phyloP scores from a whole-genome alignment of 2,113 vertebrate genomes.

The Chaetura pelagica region DNA sequence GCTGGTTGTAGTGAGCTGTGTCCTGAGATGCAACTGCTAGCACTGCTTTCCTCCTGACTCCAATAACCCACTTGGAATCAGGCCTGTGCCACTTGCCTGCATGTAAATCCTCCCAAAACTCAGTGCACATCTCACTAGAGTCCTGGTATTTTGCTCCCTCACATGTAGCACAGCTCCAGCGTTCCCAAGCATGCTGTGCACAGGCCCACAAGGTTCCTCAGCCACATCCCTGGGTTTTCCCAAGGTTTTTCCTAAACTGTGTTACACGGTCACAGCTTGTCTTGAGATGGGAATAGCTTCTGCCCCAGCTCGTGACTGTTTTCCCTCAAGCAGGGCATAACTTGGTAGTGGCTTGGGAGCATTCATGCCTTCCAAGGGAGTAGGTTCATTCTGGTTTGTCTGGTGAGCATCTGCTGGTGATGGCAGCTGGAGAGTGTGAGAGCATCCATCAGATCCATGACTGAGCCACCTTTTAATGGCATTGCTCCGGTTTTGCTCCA shows the following conservation, averaged over 20 bases:
- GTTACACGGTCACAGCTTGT: accelerated
- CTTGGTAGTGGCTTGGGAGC: accelerated
- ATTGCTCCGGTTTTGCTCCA: background rate
- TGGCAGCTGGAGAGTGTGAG: background rate
- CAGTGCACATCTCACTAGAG: accelerated
- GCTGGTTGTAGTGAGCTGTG: background rate
- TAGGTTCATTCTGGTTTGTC: accelerated
- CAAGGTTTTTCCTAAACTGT: accelerated
- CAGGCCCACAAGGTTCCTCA: background rate
- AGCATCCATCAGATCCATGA: accelerated
- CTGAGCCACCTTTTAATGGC: background rate
- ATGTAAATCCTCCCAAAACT: accelerated
- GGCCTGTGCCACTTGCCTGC: background rate
- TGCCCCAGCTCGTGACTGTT: background rate
- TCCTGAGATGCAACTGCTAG: background rate
- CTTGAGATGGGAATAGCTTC: background rate
- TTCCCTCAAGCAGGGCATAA: background rate
- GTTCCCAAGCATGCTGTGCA: accelerated
- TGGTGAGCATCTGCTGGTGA: background rate
- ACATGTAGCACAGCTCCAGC: accelerated
- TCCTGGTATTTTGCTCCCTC: accelerated
- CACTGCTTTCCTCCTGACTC: background rate
- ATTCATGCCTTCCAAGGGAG: background rate
- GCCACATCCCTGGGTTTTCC: background rate
- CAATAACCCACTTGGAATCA: conserved; percentile 29